Evolutionary conservation across 2,888 invertebrate species (phyloP), one percentile per base, ranked within the genome.

Genomic region (Phyllotreta cruciferae): DNA sequence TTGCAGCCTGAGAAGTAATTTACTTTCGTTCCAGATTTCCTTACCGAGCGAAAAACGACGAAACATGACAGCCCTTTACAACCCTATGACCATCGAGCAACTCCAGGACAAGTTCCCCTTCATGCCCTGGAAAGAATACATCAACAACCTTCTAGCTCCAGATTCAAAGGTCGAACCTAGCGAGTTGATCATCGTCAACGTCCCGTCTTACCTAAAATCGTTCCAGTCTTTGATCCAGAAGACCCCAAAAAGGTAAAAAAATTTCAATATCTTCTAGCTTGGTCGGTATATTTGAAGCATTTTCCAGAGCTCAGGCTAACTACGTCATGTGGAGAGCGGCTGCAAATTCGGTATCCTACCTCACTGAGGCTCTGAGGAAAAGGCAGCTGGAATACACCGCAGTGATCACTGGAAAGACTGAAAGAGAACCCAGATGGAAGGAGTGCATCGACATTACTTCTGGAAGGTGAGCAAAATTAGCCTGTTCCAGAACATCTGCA

Each of bases 251-350:
- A 83, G 78, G 80, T 80, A 74, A 66, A 41, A 54, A 34, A 10
- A 24, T 24, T 24, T 24, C 24, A 4, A 24, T 24, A 24, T 24
- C 24, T 24, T 4, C 24, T 24, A 24, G 24, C 24, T 24, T 24
- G 24, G 24, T 24, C 24, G 24, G 24, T 24, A 4, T 3, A 24
- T 24, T 24, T 24, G 24, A 4, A 24, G 24, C 24, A 1, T 24
- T 24, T 67, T 65, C 24, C 34, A 87, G 92, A 67, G 84, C 87
- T 2, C 86, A 91, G 74, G 94, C 96, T 2, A 97, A 97, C 83
- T 97, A 97, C 77, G 89, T 94, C 71, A 88, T 96, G 88, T 96
- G 96, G 96, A 86, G 96, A 56, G 92, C 92, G 0, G 91, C 93
- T 0, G 90, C 90, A 0, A 90, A 91, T 3, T 90, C 93, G 0